A percentile compares a stretch with the other conserved stretches of the same genome.
phyloP scores from a whole-genome alignment of 2,797 vertebrate species.

The Takifugu rubripes region DNA sequence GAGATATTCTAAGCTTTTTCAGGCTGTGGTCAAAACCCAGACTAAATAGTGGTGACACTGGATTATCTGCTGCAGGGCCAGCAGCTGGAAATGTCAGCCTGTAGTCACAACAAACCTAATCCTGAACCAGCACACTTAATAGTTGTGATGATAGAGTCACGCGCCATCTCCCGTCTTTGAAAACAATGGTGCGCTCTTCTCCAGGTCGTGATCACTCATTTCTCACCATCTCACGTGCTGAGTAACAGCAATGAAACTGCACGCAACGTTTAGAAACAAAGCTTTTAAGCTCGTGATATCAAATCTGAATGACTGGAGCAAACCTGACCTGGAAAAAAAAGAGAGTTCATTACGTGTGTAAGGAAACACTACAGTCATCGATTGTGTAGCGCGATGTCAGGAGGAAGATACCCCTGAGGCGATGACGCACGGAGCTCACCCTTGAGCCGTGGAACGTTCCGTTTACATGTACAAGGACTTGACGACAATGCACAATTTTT shows the following conservation, averaged over 20 bases:
- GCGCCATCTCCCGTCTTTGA: neutral
- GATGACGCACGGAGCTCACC: slow-evolving; percentile 2
- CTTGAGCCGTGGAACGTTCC: slow-evolving; percentile 4
- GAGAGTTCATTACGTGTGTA: neutral
- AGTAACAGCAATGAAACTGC: neutral
- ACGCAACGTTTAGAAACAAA: neutral
- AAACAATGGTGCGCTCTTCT: too few relatives aligned
- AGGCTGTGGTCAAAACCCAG: neutral
- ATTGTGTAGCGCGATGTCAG: neutral
- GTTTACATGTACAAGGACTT: slow-evolving; percentile 2
- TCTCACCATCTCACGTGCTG: too few relatives aligned
- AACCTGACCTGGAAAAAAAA: slow-evolving; percentile 2
- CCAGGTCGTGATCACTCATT: neutral
- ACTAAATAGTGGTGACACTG: slow-evolving; percentile 2
- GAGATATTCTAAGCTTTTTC: neutral
- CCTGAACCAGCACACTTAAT: neutral
- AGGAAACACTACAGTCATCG: slow-evolving; percentile 1
- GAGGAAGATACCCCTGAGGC: slow-evolving; percentile 8
- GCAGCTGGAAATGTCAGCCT: neutral
- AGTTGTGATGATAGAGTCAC: slow-evolving; percentile 10
- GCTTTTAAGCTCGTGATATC: slow-evolving; percentile 11
- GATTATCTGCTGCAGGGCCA: slow-evolving; percentile 4
- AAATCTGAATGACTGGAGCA: slow-evolving; percentile 1
- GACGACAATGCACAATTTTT: neutral
- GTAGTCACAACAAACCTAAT: slow-evolving; percentile 9